Evolutionary conservation across 2,113 vertebrate genomes (phyloP), one percentile per base, ranked within the genome.

Genomic region (Dendropsophus ebraccatus): DNA sequence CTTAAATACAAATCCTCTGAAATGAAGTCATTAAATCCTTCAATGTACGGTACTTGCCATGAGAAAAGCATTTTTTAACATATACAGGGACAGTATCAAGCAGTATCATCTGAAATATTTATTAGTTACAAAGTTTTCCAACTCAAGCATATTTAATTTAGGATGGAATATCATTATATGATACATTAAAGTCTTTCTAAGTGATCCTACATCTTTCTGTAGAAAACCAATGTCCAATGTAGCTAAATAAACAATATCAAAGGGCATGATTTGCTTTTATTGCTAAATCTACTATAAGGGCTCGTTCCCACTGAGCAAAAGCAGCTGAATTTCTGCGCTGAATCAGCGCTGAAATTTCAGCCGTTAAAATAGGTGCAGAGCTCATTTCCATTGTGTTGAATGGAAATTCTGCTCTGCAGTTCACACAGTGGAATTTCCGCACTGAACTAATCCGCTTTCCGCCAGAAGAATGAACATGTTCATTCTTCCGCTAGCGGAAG

Each of bases 81-180:
- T 69, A 69, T 69, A 50, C 14, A 28, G 41, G 45, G 62, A 65
- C 41, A 81, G 37, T 65, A 62, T 62, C 50, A 58, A 79, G 52
- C 12, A 41, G 16, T 37, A 28, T 67, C 70, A 75, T 62, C 54
- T 62, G 28, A 75, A 84, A 75, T 47, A 84, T 82, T 47, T 84
- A 76, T 62, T 30, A 75, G 70, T 28, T 49, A 28, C 35, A 84
- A 84, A 58, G 32, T 56, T 47, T 47, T 60, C 41, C 19, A 62
- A 84, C 54, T 75, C 70, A 47, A 74, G 21, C 72, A 75, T 84
- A 16, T 60, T 84, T 84, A 58, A 75, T 84, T 62, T 74, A 62
- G 23, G 23, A 49, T 30, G 50, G 72, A n/a, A 75, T 30, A 75
- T 75, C 54, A 76, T 84, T 60, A 75, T 58, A 83, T 35, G 32